These are phyloP conservation scores for Venustaconcha ellipsiformis DNA, from an alignment of 1,140 invertebrate species.

Conservation along the genomic window DNA sequence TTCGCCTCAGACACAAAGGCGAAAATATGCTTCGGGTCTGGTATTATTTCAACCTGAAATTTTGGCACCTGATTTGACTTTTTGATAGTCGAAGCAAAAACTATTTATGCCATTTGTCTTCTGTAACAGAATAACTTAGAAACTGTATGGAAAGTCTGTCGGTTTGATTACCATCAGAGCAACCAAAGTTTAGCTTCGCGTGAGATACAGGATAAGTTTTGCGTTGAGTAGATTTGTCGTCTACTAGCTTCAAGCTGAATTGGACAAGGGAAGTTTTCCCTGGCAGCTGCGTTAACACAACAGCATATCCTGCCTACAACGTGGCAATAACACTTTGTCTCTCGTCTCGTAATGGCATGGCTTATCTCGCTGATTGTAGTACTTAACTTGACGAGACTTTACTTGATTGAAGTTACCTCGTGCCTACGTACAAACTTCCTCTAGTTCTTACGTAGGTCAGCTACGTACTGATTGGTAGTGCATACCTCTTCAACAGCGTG, in stretches of 20 bases:
- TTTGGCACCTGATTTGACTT: slow-evolving; percentile 35
- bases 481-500: slow-evolving; percentile 17
- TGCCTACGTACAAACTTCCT: slow-evolving; percentile 35
- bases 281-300: slow-evolving; percentile 30
- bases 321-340: slow-evolving; percentile 23
- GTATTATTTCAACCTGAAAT: slow-evolving; percentile 50
- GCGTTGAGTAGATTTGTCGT: slow-evolving; percentile 12
- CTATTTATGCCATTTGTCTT: slow-evolving; percentile 71
- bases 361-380: slow-evolving; percentile 17
- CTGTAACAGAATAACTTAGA: slow-evolving; percentile 62
- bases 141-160: not conserved
- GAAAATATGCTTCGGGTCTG: slow-evolving; percentile 44
- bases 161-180: not conserved
- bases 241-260: slow-evolving; percentile 27
- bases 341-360: not conserved
- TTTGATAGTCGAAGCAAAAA: slow-evolving; percentile 72
- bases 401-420: slow-evolving; percentile 21
- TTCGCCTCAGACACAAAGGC: slow-evolving; percentile 31
- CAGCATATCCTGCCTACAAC: slow-evolving; percentile 8
- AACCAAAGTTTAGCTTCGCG: slow-evolving; percentile 28
- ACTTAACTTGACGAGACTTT: slow-evolving; percentile 4
- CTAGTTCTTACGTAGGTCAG: slow-evolving; percentile 32
- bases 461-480: slow-evolving; percentile 33
- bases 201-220: slow-evolving; percentile 28
- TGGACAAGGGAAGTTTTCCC: slow-evolving; percentile 20